Evolutionary conservation across 2,888 invertebrate species (phyloP).

Genomic region (Lepetodrilus schrolli): DNA sequence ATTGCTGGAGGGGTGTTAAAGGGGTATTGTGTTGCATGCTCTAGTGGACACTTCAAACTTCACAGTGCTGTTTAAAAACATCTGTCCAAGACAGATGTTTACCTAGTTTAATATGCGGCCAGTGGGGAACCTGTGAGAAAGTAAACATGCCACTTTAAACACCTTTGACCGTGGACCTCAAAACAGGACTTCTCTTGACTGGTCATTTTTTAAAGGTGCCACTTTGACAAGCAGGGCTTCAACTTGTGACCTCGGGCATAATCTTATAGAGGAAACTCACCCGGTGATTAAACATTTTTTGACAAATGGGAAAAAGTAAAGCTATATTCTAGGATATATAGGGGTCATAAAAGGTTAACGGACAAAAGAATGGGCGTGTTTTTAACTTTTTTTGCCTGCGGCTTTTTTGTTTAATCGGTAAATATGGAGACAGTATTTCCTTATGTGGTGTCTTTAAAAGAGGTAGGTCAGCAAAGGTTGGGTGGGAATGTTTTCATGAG

Average conservation of each 20-base stretch:
- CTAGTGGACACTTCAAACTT: too few relatives aligned
- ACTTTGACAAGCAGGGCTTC: slow-evolving; percentile 14
- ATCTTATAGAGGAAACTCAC: slow-evolving; percentile 19
- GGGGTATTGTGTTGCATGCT: too few relatives aligned
- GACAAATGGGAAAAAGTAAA: slow-evolving; percentile 25
- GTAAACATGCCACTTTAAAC: background rate
- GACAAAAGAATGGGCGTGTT: background rate
- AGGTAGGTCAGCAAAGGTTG: background rate
- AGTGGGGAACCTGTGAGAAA: slow-evolving; percentile 19
- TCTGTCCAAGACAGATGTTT: slow-evolving; percentile 5
- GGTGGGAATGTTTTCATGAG: too few relatives aligned
- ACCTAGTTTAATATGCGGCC: slow-evolving; percentile 8
- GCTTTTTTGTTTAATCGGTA: slow-evolving; percentile 26
- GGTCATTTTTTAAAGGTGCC: slow-evolving; percentile 28
- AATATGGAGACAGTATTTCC: slow-evolving; percentile 11
- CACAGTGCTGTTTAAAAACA: too few relatives aligned
- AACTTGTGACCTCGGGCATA: slow-evolving; percentile 15
- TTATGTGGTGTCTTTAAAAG: slow-evolving; percentile 18
- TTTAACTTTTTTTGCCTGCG: slow-evolving; percentile 25
- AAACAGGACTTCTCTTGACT: background rate
- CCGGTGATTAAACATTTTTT: slow-evolving; percentile 24
- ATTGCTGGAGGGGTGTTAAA: too few relatives aligned
- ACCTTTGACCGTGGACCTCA: background rate
- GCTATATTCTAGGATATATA: slow-evolving; percentile 24
- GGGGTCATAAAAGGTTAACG: background rate